Conservation (phyloP, 2,888 invertebrate species). For the Dynastes tityus region DNA sequence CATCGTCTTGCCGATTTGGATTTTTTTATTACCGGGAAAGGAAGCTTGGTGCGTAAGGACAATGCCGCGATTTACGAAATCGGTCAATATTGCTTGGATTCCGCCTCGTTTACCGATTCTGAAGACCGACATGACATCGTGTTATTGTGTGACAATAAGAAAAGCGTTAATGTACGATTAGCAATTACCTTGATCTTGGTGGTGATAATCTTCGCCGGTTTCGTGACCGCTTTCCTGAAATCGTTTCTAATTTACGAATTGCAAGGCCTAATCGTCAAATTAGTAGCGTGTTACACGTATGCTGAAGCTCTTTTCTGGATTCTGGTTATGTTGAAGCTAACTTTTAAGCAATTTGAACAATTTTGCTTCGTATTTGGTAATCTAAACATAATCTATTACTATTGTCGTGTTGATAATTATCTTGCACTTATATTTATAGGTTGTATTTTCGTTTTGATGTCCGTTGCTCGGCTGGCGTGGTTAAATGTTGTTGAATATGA, state of each 20-base stretch:
- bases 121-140: slow-evolving; percentile 21
- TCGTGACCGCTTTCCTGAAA: slow-evolving; percentile 27
- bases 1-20: not conserved
- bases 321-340: not conserved
- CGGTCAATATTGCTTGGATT: slow-evolving; percentile 35
- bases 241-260: slow-evolving; percentile 31
- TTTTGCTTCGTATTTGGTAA: slow-evolving; percentile 37
- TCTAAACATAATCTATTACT: not conserved
- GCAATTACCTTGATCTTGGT: slow-evolving; percentile 9
- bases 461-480: slow-evolving; percentile 7
- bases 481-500: slow-evolving; percentile 28
- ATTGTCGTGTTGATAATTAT: not conserved
- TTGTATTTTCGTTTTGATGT: slow-evolving; percentile 3
- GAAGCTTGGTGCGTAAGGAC: not conserved
- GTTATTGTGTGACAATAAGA: slow-evolving; percentile 15
- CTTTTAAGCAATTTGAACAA: slow-evolving; percentile 6
- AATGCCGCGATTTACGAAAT: not conserved
- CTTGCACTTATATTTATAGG: not conserved
- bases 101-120: slow-evolving; percentile 6
- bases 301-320: slow-evolving; percentile 34
- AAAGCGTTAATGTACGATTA: not conserved
- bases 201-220: slow-evolving; percentile 26
- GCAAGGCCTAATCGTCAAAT: not conserved
- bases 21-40: slow-evolving; percentile 7
- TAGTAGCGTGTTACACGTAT: slow-evolving; percentile 22